A percentile compares a stretch with the other conserved stretches of the same genome.
Evolutionary conservation across 2,797 vertebrate genomes (phyloP).

Genomic region (Pelodytes ibericus): DNA sequence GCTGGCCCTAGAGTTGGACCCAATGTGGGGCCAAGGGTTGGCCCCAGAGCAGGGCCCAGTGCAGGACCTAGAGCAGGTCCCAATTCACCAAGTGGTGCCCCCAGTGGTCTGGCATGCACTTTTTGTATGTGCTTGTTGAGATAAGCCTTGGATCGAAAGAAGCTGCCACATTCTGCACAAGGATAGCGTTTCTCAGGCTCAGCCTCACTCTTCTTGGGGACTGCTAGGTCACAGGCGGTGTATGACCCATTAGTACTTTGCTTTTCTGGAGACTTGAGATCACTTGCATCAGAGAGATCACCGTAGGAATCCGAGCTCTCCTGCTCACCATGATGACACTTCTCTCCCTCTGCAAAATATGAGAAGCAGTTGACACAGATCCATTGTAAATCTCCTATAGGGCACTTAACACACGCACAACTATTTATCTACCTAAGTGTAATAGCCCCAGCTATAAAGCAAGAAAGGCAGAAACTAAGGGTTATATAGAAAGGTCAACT

Average conservation of each 20-base stretch:
- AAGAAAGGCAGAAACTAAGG: no score
- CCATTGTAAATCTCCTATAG: background rate
- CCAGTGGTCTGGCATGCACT: slow-evolving; percentile 86
- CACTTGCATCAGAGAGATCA: slow-evolving; percentile 90
- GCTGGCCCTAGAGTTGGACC: slow-evolving; percentile 39
- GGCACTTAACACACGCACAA: no score
- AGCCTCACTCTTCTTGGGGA: slow-evolving; percentile 85
- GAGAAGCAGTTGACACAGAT: slow-evolving; percentile 34
- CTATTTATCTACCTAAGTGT: no score
- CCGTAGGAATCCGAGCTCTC: slow-evolving; percentile 95
- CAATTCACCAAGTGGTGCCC: slow-evolving; percentile 80
- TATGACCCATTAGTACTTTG: slow-evolving; percentile 79
- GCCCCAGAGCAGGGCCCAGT: slow-evolving; percentile 43
- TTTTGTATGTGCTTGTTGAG: slow-evolving; percentile 99
- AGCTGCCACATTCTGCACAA: slow-evolving; percentile 93
- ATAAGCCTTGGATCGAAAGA: slow-evolving; percentile 98
- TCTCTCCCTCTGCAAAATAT: slow-evolving; percentile 86
- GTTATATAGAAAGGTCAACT: no score
- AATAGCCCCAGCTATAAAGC: no score
- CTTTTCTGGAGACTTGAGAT: slow-evolving; percentile 92
- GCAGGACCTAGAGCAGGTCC: slow-evolving; percentile 74
- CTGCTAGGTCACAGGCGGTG: slow-evolving; percentile 73
- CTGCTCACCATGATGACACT: slow-evolving; percentile 95
- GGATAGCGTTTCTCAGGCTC: slow-evolving; percentile 94
- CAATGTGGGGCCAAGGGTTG: slow-evolving; percentile 29